Percentiles rank a stretch among this genome's conserved stretches.
Conservation (phyloP, 1,140 invertebrate genomes). For the Rhopalosiphum maidis region DNA sequence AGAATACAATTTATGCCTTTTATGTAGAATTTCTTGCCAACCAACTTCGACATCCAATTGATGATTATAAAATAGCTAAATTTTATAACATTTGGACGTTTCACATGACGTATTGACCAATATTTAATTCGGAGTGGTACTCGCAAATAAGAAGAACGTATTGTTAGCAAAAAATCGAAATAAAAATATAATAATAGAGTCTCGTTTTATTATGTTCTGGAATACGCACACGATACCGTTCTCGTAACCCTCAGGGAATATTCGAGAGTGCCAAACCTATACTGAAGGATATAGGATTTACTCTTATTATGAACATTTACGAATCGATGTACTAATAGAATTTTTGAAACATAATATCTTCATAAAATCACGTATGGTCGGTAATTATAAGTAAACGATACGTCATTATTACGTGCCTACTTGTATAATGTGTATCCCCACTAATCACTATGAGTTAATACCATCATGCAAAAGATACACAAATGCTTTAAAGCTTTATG, state of each 20-base stretch:
- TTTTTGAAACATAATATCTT: not conserved
- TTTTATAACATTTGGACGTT: too few relatives aligned
- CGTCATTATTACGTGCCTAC: not conserved
- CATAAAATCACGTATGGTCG: not conserved
- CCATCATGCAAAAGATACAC: not conserved
- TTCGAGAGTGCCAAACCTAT: not conserved
- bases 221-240: not conserved
- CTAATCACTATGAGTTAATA: not conserved
- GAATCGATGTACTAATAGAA: not conserved
- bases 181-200: not conserved
- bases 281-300: not conserved
- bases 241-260: not conserved
- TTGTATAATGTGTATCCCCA: too few relatives aligned
- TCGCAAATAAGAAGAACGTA: not conserved
- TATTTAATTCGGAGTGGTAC: not conserved
- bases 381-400: not conserved
- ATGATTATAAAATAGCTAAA: too few relatives aligned
- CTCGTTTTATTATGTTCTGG: not conserved
- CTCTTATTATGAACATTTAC: not conserved
- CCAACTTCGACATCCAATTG: too few relatives aligned
- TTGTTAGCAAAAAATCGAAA: not conserved
- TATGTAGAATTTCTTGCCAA: too few relatives aligned
- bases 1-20: too few relatives aligned
- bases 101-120: not conserved
- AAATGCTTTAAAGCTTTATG: not conserved